Base-by-base conservation (phyloP, 2,797 vertebrate species). In the Rhyacichthys aspro region DNA sequence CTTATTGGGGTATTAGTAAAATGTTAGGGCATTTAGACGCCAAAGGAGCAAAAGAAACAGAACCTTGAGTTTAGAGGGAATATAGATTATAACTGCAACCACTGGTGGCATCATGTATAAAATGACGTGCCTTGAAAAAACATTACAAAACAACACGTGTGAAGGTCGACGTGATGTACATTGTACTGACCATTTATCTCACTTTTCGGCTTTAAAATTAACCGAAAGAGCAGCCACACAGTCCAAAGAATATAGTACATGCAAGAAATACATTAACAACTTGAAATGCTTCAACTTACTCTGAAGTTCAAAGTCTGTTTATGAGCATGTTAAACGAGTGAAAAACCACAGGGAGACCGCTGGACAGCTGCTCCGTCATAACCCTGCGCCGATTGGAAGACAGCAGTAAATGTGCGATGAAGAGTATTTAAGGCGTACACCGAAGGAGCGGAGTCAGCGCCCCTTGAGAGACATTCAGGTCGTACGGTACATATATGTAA, bases 151-250 rank as follows among this genome's bases (percentile, higher is more conserved):
- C 17, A 41, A 55, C 32, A 9, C 1, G 14, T 44, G 47, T 79
- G 81, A 86, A 86, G 84, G 84, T 86, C 86, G 73, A 28, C 47
- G 12, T 48, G 28, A 41, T 47, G 39, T 3, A 28, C 43, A 4
- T 3, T 15, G 2, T 7, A 43, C 10, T 1, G 12, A 11, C 12
- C 43, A 34, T 14, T 55, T 45, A 16, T 9, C 38, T 10, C 12
- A 11, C 18, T 12, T 18, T 1, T 46, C 1, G 47, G 37, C 17
- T 5, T 39, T 32, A 8, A 33, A 18, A 18, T 3, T 1, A n/a
- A 39, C 15, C 14, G 39, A 47, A 53, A 42, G 14, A 5, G 5
- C 28, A n/a, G 12, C 1, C n/a, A 36, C 10, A 7, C 37, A 3
- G n/a, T 19, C 44, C 0, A 7, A 52, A 5, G 41, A 9, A 45